Conservation (phyloP, 2,113 vertebrate genomes). For the Bos indicus region DNA sequence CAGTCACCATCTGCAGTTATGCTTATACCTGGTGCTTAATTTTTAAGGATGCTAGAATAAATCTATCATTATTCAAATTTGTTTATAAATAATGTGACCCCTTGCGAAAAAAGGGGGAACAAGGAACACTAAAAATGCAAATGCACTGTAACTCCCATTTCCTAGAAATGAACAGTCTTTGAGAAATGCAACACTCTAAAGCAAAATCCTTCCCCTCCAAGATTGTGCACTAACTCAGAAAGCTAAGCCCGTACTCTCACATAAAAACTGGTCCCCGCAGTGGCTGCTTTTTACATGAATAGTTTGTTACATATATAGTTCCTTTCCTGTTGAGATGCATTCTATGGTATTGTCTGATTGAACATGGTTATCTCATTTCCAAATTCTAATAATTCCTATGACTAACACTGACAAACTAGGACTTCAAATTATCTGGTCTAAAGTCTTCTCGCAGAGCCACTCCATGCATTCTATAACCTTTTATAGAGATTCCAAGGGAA, state of each 20-base stretch:
- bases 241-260: neutral
- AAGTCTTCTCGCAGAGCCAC: neutral
- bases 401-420: neutral
- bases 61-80: neutral
- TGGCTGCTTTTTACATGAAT: neutral
- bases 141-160: neutral
- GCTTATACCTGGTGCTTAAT: neutral
- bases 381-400: neutral
- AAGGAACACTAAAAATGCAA: neutral
- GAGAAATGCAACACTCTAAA: neutral
- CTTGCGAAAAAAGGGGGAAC: neutral
- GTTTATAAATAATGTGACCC: neutral
- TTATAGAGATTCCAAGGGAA: neutral
- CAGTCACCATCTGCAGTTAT: neutral
- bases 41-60: neutral
- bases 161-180: neutral
- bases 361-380: neutral
- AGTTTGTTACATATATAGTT: neutral
- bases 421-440: neutral
- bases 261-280: neutral
- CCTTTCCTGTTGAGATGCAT: neutral
- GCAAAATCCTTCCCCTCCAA: neutral
- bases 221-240: neutral
- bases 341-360: neutral
- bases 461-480: neutral